Conservation (phyloP, 2,888 invertebrate genomes). For the Blomia tropicalis region DNA sequence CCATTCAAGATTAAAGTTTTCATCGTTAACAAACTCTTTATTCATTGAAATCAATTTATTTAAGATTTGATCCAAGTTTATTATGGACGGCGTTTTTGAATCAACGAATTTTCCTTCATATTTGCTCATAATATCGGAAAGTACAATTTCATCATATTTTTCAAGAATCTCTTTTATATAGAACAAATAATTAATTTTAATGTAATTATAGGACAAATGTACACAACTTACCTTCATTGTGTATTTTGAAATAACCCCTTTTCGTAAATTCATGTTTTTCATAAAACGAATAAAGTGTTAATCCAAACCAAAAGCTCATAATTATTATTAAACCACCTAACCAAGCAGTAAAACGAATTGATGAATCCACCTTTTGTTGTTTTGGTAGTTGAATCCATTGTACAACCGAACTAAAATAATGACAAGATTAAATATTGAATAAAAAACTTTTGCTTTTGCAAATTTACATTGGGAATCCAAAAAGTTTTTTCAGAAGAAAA, state of each 20-base stretch:
- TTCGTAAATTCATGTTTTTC: slow-evolving; percentile 11
- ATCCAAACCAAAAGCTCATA: neutral
- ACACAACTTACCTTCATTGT: neutral
- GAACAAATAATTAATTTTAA: neutral
- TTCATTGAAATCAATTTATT: slow-evolving; percentile 3
- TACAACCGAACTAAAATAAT: neutral
- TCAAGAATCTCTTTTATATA: neutral
- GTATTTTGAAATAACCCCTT: neutral
- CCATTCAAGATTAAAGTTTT: slow-evolving; percentile 1
- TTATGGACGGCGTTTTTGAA: neutral
- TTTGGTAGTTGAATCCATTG: neutral
- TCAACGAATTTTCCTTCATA: slow-evolving; percentile 1
- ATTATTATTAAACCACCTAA: neutral
- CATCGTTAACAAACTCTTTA: slow-evolving; percentile 10
- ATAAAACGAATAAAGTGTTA: neutral
- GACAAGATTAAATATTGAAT: neutral
- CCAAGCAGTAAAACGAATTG: neutral
- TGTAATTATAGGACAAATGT: neutral
- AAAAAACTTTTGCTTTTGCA: neutral
- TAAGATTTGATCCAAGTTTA: neutral
- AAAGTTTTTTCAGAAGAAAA: neutral
- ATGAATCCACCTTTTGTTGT: neutral
- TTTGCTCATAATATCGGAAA: neutral
- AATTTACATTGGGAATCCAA: slow-evolving; percentile 3
- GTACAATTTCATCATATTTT: neutral